Evolutionary conservation across 2,113 vertebrate species (phyloP), one percentile per base, ranked within the genome.

Genomic region (Rhinolophus sinicus): DNA sequence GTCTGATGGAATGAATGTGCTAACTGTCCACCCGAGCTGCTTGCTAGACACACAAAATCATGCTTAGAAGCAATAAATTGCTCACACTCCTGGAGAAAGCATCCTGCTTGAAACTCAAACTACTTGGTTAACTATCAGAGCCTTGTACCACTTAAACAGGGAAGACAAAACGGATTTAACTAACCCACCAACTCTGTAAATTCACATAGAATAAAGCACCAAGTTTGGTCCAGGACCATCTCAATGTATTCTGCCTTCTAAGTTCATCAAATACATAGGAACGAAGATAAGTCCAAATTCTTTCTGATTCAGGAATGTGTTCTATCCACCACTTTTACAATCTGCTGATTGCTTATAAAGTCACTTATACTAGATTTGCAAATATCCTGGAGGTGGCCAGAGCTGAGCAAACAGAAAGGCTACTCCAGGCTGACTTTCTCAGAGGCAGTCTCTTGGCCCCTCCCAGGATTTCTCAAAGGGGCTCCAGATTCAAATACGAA

Each of bases 1-100:
- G 64, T 62, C 93, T 30, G 19, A 38, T 60, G 86, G 77, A 40
- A 86, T 85, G 65, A 91, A 88, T 19, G 47, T 35, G 19, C 35
- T 26, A 33, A 40, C 64, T 87, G 88, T 87, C 87, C 69, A n/a
- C 50, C 14, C 21, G 9, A 35, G 44, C 80, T 83, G 56, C 75
- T 67, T 28, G 33, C 47, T 11, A 19, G 92, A 52, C 65, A 90
- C 76, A 24, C 75, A 76, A 1, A 65, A 56, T 0, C 35, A 88
- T 16, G 47, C 80, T 82, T 4, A n/a, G 38, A 67, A 88, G 69
- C 5, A 44, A 70, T 38, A 13, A 18, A 78, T 11, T 6, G 52
- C 56, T 92, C 19, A 14, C 26, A 22, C 60, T 54, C 62, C 67
- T 33, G 8, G 0, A 86, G 83, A 65, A 72, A 80, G 70, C 92